phyloP scores from a whole-genome alignment of 2,888 invertebrate genomes.

The Polymixis flavicincta region DNA sequence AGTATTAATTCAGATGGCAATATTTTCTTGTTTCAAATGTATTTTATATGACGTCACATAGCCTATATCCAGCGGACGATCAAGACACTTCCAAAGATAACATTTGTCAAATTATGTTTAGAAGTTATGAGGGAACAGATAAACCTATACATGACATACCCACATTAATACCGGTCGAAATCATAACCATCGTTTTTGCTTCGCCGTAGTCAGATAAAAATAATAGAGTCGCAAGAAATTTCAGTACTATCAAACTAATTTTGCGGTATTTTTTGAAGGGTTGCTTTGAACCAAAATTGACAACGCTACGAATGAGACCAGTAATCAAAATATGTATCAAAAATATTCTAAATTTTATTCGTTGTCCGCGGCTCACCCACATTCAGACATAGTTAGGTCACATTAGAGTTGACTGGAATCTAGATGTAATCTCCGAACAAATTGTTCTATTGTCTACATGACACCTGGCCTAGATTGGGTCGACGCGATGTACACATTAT shows the following conservation, averaged over 20 bases:
- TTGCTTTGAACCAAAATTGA: background rate
- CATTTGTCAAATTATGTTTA: too few species aligned
- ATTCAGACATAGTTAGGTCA: conserved; percentile 31
- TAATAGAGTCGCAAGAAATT: background rate
- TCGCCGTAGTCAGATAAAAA: background rate
- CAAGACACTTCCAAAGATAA: too few species aligned
- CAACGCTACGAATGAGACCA: background rate
- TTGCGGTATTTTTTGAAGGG: background rate
- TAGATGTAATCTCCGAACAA: conserved; percentile 51
- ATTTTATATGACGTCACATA: too few species aligned
- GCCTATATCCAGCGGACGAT: too few species aligned
- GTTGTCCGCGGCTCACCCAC: conserved; percentile 9
- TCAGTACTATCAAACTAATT: background rate
- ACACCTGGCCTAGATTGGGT: conserved; percentile 54
- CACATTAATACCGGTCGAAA: too few species aligned
- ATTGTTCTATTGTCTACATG: conserved; percentile 58
- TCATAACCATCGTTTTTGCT: too few species aligned
- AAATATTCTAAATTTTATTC: background rate
- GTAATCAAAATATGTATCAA: background rate
- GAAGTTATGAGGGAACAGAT: too few species aligned
- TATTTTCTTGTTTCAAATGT: too few species aligned
- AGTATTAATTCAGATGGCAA: too few species aligned
- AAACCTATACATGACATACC: too few species aligned
- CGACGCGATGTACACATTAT: conserved; percentile 31
- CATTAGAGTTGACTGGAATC: conserved; percentile 31